Evolutionary conservation across 2,797 vertebrate genomes (phyloP).

Genomic region (Acestrorhynchus altus): DNA sequence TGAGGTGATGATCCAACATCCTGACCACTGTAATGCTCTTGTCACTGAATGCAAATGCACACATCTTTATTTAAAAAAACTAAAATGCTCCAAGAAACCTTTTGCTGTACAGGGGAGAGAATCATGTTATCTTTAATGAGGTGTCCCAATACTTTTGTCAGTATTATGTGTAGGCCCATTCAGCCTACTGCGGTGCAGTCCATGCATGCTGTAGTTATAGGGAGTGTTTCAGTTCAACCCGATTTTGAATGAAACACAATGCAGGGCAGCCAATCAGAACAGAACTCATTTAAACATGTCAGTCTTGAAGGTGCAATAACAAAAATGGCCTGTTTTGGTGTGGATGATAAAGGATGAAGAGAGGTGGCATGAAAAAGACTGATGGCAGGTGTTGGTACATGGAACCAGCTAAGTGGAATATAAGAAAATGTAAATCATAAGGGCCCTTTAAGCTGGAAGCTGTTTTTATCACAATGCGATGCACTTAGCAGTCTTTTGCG

Average conservation of each 20-base stretch:
- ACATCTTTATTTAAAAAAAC: too few species aligned
- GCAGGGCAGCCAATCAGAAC: too few species aligned
- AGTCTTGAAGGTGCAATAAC: not conserved
- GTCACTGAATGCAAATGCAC: too few species aligned
- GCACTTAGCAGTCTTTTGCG: slow-evolving; percentile 27
- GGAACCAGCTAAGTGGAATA: not conserved
- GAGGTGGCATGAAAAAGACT: not conserved
- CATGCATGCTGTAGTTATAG: not conserved
- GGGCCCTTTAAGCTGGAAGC: slow-evolving; percentile 40
- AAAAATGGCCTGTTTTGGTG: not conserved
- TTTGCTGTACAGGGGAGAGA: too few species aligned
- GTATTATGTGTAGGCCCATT: not conserved
- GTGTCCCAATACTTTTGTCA: too few species aligned
- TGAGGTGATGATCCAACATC: too few species aligned
- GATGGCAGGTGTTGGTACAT: not conserved
- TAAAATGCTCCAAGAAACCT: too few species aligned
- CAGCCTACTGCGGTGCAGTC: not conserved
- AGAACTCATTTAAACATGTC: not conserved
- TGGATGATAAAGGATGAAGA: not conserved
- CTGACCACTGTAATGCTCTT: too few species aligned
- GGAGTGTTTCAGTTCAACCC: not conserved
- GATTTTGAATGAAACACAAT: not conserved
- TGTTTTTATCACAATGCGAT: slow-evolving; percentile 51
- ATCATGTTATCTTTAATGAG: too few species aligned
- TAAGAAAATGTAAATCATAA: not conserved